Evolutionary conservation across 1,140 invertebrate genomes (phyloP).

Genomic region (Pseudomyrmex pallidus): DNA sequence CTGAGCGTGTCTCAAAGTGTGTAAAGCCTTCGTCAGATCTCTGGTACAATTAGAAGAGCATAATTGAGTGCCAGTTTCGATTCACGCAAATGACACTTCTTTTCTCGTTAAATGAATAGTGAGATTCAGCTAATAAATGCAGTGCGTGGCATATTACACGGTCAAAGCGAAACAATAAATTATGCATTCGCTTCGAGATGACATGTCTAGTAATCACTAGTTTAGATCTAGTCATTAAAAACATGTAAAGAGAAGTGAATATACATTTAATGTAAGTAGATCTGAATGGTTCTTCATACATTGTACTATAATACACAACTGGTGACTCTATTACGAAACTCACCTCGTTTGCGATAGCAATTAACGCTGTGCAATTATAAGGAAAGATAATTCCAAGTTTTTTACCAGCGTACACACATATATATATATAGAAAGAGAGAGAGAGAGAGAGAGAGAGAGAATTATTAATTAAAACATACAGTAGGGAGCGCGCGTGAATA

Average conservation of each 20-base stretch:
- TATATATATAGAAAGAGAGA: background rate
- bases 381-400: constrained; percentile 2
- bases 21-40: background rate
- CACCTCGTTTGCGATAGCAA: constrained; percentile 7
- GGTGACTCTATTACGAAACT: background rate
- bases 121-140: constrained; percentile 40
- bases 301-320: constrained; percentile 16
- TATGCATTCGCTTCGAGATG: constrained; percentile 35
- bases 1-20: too few species aligned
- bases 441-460: background rate
- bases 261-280: background rate
- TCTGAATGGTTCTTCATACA: constrained; percentile 8
- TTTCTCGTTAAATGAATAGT: constrained; percentile 46
- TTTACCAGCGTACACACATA: background rate
- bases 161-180: constrained; percentile 37
- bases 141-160: constrained; percentile 37
- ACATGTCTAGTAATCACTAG: constrained; percentile 44
- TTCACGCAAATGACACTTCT: constrained; percentile 22
- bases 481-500: background rate
- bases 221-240: constrained; percentile 38
- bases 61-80: constrained; percentile 5
- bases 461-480: constrained; percentile 27
- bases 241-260: background rate
- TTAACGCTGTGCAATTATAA: constrained; percentile 24
- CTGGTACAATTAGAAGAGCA: constrained; percentile 7